These are phyloP conservation scores for Silurus lanzhouensis DNA, from an alignment of 2,797 vertebrate species.

Conservation along the genomic window DNA sequence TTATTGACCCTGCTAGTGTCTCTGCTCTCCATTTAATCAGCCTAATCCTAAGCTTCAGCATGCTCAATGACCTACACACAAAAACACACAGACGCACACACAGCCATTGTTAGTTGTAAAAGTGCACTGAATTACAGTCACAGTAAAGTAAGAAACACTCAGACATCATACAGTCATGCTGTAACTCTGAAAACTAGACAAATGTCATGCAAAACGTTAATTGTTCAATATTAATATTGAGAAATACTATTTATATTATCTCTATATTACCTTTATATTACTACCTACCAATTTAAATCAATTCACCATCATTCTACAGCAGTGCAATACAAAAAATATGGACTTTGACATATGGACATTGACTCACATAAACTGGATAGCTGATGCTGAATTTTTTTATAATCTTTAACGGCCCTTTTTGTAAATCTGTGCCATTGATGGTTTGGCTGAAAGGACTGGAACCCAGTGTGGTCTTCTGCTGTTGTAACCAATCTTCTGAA, in stretches of 20 bases:
- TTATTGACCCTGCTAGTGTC: constrained; percentile 74
- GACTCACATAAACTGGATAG: too few relatives aligned
- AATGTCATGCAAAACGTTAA: not conserved
- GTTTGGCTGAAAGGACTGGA: too few relatives aligned
- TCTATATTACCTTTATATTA: not conserved
- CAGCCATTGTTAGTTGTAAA: not conserved
- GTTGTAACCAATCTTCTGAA: too few relatives aligned
- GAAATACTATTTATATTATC: not conserved
- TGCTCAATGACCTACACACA: constrained; percentile 30
- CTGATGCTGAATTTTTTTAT: too few relatives aligned
- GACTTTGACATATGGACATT: too few relatives aligned
- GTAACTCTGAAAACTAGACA: not conserved
- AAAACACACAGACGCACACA: constrained; percentile 18
- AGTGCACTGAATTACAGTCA: not conserved
- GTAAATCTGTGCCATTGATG: too few relatives aligned
- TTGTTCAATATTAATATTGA: not conserved
- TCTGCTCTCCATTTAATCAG: constrained; percentile 75
- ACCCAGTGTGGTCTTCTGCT: too few relatives aligned
- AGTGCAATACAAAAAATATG: too few relatives aligned
- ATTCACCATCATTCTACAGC: too few relatives aligned
- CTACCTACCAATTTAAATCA: too few relatives aligned
- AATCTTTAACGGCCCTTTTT: too few relatives aligned
- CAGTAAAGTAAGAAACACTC: constrained; percentile 4
- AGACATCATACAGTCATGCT: not conserved
- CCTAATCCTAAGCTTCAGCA: constrained; percentile 35